Evolutionary conservation across 2,888 invertebrate species (phyloP), one percentile per base, ranked within the genome.

Genomic region (Polyploca ridens): DNA sequence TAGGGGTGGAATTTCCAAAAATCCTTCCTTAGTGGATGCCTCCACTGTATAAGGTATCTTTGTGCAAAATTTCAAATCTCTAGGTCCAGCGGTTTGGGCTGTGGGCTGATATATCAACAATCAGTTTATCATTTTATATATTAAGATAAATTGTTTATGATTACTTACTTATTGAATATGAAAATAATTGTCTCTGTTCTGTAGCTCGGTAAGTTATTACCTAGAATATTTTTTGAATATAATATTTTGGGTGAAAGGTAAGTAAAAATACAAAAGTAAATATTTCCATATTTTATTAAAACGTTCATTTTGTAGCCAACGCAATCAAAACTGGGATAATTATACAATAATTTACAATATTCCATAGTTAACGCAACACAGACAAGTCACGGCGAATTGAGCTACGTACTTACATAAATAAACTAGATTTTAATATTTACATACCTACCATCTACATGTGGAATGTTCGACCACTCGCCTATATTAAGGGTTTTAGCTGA

Each of bases 261-360:
- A 63, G 63, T 69, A 69, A 41, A 71, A 72, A 79, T 68, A 70
- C 71, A 72, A 64, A 14, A 19, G 57, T 66, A 68, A 73, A 1
- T 76, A 75, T 80, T 78, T 78, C 71, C 73, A 76, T 79, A 81
- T 86, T 87, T 82, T 86, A 88, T 84, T 54, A 88, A 83, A 85
- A 83, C 73, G 67, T 79, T 74, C 81, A 74, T 75, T 67, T 74
- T 72, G 70, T 77, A 72, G 71, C 74, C 75, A 80, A 75, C 69
- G 72, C 71, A 76, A 77, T 79, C 74, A 69, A 75, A 80, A 77
- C 71, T 75, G 64, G 72, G 75, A 70, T 67, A 66, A 73, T 71
- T 74, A 76, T 76, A 77, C 72, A 76, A 74, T 77, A 72, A 77
- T 80, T 80, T 81, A 82, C 75, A 78, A 67, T 66, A 62, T 69